phyloP scores from a whole-genome alignment of 2,797 vertebrate species.

The Anolis apletophallus region DNA sequence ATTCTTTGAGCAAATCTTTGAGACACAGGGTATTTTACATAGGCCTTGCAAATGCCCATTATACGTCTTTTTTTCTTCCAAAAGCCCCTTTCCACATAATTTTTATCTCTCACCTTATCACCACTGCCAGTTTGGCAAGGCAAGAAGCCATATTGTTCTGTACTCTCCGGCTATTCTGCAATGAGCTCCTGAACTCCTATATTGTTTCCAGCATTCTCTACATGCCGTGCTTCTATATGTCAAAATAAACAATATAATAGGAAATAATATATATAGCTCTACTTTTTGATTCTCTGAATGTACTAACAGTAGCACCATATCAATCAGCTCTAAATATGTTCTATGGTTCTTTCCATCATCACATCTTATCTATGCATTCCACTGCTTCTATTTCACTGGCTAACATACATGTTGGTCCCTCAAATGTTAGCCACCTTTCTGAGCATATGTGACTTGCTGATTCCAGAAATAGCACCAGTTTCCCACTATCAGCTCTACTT shows the following conservation, averaged over 20 bases:
- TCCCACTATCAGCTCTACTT: no score
- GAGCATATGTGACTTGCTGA: no score
- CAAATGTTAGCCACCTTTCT: no score
- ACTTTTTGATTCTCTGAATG: neutral
- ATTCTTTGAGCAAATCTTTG: neutral
- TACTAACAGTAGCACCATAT: neutral
- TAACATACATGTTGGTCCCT: no score
- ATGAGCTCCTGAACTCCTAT: neutral
- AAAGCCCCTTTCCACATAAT: neutral
- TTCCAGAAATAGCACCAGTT: no score
- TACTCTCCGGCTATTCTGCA: neutral
- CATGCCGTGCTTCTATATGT: neutral
- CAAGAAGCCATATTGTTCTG: neutral
- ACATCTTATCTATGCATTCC: neutral
- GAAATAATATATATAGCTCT: neutral
- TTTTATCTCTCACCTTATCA: constrained; percentile 2
- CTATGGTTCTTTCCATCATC: neutral
- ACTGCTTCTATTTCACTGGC: neutral
- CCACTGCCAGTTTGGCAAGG: no score
- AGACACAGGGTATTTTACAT: neutral
- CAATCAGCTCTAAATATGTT: neutral
- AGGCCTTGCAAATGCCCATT: neutral
- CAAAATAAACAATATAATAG: neutral
- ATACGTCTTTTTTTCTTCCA: neutral
- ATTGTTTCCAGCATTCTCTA: neutral